These are phyloP conservation scores for Oryctes rhinoceros DNA, from an alignment of 1,140 invertebrate genomes.

Conservation along the genomic window DNA sequence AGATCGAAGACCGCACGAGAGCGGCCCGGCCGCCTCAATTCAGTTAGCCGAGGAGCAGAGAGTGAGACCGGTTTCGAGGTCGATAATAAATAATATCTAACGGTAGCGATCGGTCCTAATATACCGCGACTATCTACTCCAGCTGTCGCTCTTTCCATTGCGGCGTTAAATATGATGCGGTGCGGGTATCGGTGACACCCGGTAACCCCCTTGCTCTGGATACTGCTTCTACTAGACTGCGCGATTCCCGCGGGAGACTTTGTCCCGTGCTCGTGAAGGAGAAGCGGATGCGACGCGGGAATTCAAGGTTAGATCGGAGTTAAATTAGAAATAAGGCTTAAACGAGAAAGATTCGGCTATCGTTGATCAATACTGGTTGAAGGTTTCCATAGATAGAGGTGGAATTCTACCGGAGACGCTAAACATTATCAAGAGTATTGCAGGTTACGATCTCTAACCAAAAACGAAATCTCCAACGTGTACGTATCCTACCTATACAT, in stretches of 20 bases:
- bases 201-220: neutral
- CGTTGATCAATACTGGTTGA: no score
- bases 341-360: no score
- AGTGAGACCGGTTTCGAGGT: neutral
- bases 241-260: neutral
- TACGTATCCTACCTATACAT: no score
- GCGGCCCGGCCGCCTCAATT: neutral
- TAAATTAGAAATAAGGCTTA: neutral
- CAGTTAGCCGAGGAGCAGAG: neutral
- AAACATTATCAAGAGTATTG: no score
- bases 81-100: slow-evolving; percentile 29
- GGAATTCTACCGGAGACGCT: no score
- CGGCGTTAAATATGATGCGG: slow-evolving; percentile 20
- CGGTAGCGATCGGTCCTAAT: slow-evolving; percentile 27
- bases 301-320: neutral
- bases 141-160: slow-evolving; percentile 21
- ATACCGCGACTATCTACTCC: slow-evolving; percentile 31
- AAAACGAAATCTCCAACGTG: no score
- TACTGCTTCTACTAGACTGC: neutral
- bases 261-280: neutral
- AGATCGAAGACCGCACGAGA: neutral
- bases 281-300: neutral
- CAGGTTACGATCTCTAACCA: no score
- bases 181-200: neutral
- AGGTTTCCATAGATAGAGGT: no score